These are phyloP conservation scores for Drosophila birchii DNA, from an alignment of 2,888 invertebrate species.

Conservation along the genomic window DNA sequence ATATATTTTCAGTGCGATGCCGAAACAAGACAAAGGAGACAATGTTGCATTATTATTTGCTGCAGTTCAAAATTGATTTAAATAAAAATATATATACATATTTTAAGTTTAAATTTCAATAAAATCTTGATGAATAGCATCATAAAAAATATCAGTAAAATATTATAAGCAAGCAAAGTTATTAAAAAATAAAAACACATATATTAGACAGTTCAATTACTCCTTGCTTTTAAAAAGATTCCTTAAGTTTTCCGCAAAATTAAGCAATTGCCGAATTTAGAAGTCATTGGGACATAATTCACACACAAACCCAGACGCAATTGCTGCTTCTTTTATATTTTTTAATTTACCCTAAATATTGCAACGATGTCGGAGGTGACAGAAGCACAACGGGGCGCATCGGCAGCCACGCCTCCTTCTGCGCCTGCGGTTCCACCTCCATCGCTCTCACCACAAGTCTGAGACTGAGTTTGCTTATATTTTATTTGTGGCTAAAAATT, in stretches of 20 bases:
- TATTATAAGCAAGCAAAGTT: too few relatives aligned
- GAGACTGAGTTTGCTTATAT: slow-evolving; percentile 61
- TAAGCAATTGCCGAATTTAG: slow-evolving; percentile 44
- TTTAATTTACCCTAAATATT: slow-evolving; percentile 73
- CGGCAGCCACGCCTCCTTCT: slow-evolving; percentile 39
- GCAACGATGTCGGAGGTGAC: slow-evolving; percentile 61
- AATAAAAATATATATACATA: background rate
- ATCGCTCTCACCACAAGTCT: slow-evolving; percentile 9
- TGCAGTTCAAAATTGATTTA: background rate
- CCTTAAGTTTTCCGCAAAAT: slow-evolving; percentile 58
- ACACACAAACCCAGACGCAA: slow-evolving; percentile 52
- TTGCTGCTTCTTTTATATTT: slow-evolving; percentile 12
- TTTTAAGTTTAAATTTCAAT: background rate
- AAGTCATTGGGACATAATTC: slow-evolving; percentile 61
- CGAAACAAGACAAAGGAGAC: background rate
- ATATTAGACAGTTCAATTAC: too few relatives aligned
- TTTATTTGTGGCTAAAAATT: slow-evolving; percentile 81
- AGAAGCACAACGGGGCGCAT: slow-evolving; percentile 53
- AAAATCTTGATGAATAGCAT: background rate
- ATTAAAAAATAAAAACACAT: background rate
- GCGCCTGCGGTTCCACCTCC: background rate
- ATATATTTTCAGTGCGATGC: slow-evolving; percentile 22
- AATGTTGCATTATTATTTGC: background rate
- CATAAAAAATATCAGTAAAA: background rate
- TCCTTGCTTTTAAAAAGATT: background rate